Base-by-base conservation (phyloP, 2,888 invertebrate genomes). In the Amblyjoppa proteus region DNA sequence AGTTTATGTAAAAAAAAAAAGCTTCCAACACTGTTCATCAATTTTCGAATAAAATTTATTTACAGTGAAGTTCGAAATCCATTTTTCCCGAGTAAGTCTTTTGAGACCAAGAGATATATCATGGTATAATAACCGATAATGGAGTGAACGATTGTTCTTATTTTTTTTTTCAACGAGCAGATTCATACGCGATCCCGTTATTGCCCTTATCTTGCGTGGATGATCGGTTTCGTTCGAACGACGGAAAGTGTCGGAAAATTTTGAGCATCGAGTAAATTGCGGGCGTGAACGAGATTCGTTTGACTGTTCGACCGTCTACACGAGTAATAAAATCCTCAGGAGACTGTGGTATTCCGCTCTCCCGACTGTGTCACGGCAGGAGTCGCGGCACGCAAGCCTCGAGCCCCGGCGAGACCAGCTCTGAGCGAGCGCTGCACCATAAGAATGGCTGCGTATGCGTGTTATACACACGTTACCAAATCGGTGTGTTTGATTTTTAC, bases 341-440 rank as follows among this genome's bases (percentile, higher is more conserved):
- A 51, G 53, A n/a, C 41, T 45, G 61, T 68, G 41, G 61, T 83
- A 68, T 13, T 79, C 51, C 64, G 51, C 68, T 74, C 51, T 74
- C 61, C 41, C 45, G 53, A 79, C 41, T 64, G 45, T 70, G 83
- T 74, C 68, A 53, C 58, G 74, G 58, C 82, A 64, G 38, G 41
- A 77, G 56, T 51, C 41, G 41, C 51, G 56, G 68, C 77, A 38
- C 38, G 76, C 58, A 34, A 51, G 45, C 53, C 49, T 38, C 73
- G 61, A 79, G 61, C 25, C 58, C 75, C 28, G 51, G 16, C n/a
- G 68, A 64, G 49, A 77, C 49, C 9, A 31, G 34, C 66, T 11
- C 28, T 68, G 68, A 69, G 74, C 61, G 74, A 70, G 28, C 41
- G 61, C 58, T 68, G 38, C 34, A 74, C 74, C 41, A 4, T 25